These are phyloP conservation scores for Sinocyclocheilus anshuiensis DNA, from an alignment of 2,113 vertebrate genomes.

Conservation along the genomic window DNA sequence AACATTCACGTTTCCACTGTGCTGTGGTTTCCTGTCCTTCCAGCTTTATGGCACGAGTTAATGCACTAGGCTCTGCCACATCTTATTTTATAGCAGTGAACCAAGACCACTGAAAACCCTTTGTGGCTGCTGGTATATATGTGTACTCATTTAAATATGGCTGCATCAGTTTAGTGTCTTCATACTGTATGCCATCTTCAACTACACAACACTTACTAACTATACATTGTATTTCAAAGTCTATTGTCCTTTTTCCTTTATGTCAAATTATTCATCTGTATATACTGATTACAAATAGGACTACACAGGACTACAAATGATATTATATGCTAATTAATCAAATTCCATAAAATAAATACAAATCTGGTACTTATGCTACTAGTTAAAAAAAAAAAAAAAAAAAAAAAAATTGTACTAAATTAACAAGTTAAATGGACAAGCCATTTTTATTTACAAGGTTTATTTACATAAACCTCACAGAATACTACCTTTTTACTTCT, in stretches of 20 bases:
- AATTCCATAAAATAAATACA: not conserved
- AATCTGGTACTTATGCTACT: not conserved
- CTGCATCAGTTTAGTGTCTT: not conserved
- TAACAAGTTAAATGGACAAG: not conserved
- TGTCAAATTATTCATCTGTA: not conserved
- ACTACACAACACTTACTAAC: not conserved
- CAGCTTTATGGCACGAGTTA: not conserved
- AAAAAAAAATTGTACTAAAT: no score
- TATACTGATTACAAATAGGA: not conserved
- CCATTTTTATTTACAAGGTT: no score
- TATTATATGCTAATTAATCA: not conserved
- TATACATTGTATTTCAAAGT: not conserved
- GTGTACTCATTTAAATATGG: not conserved
- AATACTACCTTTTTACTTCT: no score
- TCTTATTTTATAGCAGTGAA: not conserved
- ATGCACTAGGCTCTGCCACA: not conserved
- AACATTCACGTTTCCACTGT: constrained; percentile 3
- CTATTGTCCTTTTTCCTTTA: not conserved
- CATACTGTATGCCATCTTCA: not conserved
- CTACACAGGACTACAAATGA: not conserved
- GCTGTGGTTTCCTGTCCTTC: not conserved
- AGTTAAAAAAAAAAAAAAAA: not conserved
- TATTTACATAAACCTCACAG: not conserved
- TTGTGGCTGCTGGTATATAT: not conserved
- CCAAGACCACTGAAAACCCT: not conserved